These are phyloP conservation scores for Burhinus bistriatus DNA, from an alignment of 2,113 vertebrate species.

Conservation along the genomic window DNA sequence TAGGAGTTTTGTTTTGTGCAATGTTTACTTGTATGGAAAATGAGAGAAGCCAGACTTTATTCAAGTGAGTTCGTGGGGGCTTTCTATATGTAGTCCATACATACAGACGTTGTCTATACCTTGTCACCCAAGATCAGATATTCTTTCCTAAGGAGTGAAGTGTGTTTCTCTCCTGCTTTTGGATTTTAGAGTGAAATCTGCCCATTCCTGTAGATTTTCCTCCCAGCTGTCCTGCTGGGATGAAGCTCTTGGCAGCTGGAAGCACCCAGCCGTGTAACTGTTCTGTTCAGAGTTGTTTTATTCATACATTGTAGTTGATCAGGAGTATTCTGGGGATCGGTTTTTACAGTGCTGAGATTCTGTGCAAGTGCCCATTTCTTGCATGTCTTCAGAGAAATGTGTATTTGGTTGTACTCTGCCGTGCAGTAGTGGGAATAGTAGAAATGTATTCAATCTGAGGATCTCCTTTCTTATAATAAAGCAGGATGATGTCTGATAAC, in stretches of 20 bases:
- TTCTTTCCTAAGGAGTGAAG: not conserved
- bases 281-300: not conserved
- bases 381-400: not conserved
- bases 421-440: not conserved
- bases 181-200: not conserved
- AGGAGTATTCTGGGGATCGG: not conserved
- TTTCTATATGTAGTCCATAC: not conserved
- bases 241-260: not conserved
- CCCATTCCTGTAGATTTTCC: not conserved
- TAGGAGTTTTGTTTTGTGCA: not conserved
- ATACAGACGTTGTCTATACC: accelerated
- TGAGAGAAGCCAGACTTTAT: not conserved
- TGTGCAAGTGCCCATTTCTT: not conserved
- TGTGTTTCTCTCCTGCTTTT: not conserved
- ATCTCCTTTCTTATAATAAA: not conserved
- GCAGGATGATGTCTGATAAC: not conserved
- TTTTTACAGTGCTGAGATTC: not conserved
- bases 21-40: not conserved
- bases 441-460: not conserved
- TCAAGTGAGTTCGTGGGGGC: accelerated
- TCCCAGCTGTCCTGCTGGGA: not conserved
- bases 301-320: not conserved
- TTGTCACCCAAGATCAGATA: not conserved
- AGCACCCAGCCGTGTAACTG: not conserved
- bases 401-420: not conserved